phyloP scores from a whole-genome alignment of 1,140 invertebrate species.

The Ooceraea biroi region DNA sequence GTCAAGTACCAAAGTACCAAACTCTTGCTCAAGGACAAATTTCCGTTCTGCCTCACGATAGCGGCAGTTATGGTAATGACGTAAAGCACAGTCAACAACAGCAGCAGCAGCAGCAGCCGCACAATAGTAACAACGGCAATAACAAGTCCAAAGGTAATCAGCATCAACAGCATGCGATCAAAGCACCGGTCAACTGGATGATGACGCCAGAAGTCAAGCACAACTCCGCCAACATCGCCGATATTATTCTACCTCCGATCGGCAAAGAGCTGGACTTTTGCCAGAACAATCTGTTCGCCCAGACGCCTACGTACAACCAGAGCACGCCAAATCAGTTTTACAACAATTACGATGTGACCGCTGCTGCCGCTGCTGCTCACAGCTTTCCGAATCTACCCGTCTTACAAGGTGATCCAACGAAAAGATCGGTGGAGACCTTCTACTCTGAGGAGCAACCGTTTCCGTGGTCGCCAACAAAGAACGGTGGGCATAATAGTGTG shows the following conservation, averaged over 20 bases:
- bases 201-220: conserved; percentile 87
- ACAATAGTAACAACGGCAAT: conserved; percentile 70
- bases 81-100: conserved; percentile 70
- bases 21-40: conserved; percentile 73
- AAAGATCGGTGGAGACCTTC: conserved; percentile 79
- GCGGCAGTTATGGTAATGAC: conserved; percentile 67
- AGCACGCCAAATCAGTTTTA: conserved; percentile 84
- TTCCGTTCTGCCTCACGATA: conserved; percentile 74
- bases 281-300: conserved; percentile 84
- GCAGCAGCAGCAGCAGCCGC: conserved; percentile 63
- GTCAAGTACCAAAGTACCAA: conserved; percentile 82
- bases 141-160: conserved; percentile 68
- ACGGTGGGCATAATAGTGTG: conserved; percentile 79
- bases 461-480: conserved; percentile 88
- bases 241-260: conserved; percentile 84
- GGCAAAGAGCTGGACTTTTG: conserved; percentile 85
- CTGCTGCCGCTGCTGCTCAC: conserved; percentile 78
- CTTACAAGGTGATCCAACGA: conserved; percentile 79
- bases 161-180: conserved; percentile 77
- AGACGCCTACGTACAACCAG: conserved; percentile 83
- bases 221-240: conserved; percentile 80
- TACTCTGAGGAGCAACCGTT: conserved; percentile 87
- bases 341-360: conserved; percentile 84
- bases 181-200: conserved; percentile 89
- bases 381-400: conserved; percentile 82